Percentiles rank a stretch among this genome's conserved stretches.
Conservation (phyloP, 1,140 invertebrate genomes). For the Drosophila tristis region DNA sequence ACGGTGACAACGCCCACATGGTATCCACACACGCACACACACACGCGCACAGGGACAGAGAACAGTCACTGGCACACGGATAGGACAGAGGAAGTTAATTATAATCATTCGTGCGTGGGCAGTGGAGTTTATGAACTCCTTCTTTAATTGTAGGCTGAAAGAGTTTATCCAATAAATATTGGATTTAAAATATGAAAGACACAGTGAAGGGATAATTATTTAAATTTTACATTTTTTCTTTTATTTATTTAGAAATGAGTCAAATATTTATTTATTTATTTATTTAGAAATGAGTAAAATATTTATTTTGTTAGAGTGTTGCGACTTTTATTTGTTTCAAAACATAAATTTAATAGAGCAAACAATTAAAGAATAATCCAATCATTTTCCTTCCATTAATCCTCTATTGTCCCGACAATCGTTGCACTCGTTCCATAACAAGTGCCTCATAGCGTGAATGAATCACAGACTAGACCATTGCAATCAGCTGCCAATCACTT, state of each 20-base stretch:
- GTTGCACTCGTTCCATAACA: too few species aligned
- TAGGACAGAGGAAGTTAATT: constrained; percentile 50
- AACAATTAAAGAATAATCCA: too few species aligned
- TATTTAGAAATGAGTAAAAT: not conserved
- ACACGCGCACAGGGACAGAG: constrained; percentile 9
- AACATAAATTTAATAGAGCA: too few species aligned
- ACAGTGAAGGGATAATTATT: too few species aligned
- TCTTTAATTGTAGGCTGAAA: too few species aligned
- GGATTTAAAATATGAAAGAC: not conserved
- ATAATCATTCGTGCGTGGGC: constrained; percentile 30
- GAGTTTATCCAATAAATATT: not conserved
- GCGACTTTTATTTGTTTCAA: too few species aligned
- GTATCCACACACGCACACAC: constrained; percentile 32
- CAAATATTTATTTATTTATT: not conserved
- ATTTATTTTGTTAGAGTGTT: too few species aligned
- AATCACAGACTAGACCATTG: constrained; percentile 3
- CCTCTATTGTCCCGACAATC: not conserved
- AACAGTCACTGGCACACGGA: constrained; percentile 4
- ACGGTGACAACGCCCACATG: constrained; percentile 70
- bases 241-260: not conserved
- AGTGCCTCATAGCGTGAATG: not conserved
- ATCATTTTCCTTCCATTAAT: too few species aligned
- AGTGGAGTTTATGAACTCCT: not conserved
- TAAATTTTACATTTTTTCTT: too few species aligned
- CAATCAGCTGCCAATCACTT: constrained; percentile 3